Percentiles rank a stretch among this genome's conserved stretches.
Evolutionary conservation across 2,888 invertebrate species (phyloP).

Genomic region (Lepetodrilus schrolli): DNA sequence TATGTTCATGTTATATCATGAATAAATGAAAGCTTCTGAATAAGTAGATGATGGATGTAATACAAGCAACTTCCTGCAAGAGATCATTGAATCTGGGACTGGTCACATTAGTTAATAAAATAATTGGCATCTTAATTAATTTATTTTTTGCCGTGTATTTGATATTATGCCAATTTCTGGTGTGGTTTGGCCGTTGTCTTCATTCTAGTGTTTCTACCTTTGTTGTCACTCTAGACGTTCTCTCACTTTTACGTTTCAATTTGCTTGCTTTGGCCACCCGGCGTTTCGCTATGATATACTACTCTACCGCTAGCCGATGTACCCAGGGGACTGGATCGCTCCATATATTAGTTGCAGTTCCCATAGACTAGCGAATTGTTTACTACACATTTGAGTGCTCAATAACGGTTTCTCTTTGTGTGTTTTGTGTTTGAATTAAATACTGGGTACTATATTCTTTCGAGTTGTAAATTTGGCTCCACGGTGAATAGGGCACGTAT

Average conservation of each 20-base stretch:
- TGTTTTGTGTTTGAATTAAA: conserved; percentile 25
- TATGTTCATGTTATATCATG: no score
- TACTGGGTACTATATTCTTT: no score
- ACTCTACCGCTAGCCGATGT: no score
- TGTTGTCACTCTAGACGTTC: not conserved
- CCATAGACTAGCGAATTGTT: not conserved
- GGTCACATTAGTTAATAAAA: no score
- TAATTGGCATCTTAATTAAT: no score
- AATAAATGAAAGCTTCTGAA: no score
- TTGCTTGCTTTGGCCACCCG: not conserved
- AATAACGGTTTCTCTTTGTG: conserved; percentile 26
- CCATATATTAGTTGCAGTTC: no score
- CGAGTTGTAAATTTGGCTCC: no score
- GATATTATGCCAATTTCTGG: not conserved
- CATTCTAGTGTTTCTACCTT: not conserved
- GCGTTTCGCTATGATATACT: not conserved
- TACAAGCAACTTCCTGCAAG: no score
- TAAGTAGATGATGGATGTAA: no score
- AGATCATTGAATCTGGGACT: no score
- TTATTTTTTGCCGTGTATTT: not conserved
- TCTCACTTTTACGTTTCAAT: not conserved
- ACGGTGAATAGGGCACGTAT: not conserved
- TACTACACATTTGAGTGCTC: conserved; percentile 7
- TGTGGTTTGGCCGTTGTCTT: not conserved
- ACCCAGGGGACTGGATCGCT: not conserved